A percentile compares a stretch with the other conserved stretches of the same genome.
Evolutionary conservation across 2,797 vertebrate genomes (phyloP).

Genomic region (Phataginus tricuspis): DNA sequence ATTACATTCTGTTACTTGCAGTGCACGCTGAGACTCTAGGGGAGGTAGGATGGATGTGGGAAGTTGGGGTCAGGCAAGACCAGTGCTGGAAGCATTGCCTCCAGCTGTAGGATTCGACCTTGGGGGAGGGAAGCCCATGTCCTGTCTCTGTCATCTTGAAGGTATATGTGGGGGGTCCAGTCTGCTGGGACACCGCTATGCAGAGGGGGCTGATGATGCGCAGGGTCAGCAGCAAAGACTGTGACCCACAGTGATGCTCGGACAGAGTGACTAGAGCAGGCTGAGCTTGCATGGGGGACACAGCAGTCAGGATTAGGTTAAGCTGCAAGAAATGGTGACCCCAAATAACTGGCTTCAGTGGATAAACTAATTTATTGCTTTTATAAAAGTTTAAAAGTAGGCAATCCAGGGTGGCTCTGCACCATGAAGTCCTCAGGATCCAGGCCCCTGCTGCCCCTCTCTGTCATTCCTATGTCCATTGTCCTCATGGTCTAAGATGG

Average conservation of each 20-base stretch:
- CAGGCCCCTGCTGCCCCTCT: neutral
- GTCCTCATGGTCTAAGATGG: neutral
- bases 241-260: neutral
- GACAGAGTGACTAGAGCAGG: neutral
- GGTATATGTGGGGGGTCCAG: neutral
- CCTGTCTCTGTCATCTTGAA: neutral
- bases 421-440: neutral
- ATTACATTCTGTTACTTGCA: rapidly evolving
- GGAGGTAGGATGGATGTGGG: neutral
- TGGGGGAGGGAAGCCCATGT: neutral
- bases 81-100: neutral
- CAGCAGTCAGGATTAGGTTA: neutral
- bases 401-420: neutral
- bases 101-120: neutral
- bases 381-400: neutral
- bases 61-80: neutral
- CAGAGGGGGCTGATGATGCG: neutral
- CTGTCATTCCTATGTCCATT: neutral
- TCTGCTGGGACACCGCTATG: neutral
- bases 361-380: neutral
- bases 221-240: neutral
- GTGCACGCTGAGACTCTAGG: neutral
- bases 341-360: neutral
- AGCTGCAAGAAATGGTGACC: neutral
- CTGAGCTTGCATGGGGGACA: rapidly evolving